These are phyloP conservation scores for Cantharis nigra DNA, from an alignment of 2,888 invertebrate genomes.

Conservation along the genomic window DNA sequence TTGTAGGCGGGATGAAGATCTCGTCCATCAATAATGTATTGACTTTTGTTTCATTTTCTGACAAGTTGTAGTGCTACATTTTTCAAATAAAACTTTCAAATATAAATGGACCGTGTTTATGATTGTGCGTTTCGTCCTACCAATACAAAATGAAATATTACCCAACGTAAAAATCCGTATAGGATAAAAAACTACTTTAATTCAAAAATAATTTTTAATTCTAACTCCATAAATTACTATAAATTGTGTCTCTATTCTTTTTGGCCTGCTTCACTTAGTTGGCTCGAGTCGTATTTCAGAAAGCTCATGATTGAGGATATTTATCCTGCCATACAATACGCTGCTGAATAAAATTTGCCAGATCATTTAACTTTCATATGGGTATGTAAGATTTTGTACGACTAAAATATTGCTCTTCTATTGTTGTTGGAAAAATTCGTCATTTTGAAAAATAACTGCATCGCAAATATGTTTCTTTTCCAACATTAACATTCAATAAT, in stretches of 20 bases:
- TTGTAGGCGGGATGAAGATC: conserved; percentile 39
- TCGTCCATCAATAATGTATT: conserved; percentile 49
- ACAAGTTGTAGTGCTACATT: conserved; percentile 48
- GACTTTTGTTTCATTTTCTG: conserved; percentile 50
- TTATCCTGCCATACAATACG: conserved; percentile 54
- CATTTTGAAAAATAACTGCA: not conserved
- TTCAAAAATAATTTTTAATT: conserved; percentile 36
- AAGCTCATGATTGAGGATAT: conserved; percentile 50
- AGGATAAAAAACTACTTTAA: not conserved
- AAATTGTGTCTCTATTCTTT: conserved; percentile 55
- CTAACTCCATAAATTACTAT: conserved; percentile 55
- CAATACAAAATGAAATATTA: not conserved
- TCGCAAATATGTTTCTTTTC: not conserved
- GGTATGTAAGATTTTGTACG: conserved; percentile 39
- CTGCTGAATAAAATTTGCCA: conserved; percentile 56
- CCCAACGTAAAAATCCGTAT: not conserved
- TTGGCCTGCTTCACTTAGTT: conserved; percentile 54
- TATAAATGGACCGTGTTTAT: conserved; percentile 52
- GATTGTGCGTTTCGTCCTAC: conserved; percentile 36
- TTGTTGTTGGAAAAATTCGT: not conserved
- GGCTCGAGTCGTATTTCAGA: conserved; percentile 48
- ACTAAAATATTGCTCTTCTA: not conserved
- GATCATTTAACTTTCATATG: conserved; percentile 53
- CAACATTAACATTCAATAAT: not conserved
- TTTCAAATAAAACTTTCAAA: conserved; percentile 53